These are phyloP conservation scores for Prunella strophiata DNA, from an alignment of 2,797 vertebrate genomes.

Conservation along the genomic window DNA sequence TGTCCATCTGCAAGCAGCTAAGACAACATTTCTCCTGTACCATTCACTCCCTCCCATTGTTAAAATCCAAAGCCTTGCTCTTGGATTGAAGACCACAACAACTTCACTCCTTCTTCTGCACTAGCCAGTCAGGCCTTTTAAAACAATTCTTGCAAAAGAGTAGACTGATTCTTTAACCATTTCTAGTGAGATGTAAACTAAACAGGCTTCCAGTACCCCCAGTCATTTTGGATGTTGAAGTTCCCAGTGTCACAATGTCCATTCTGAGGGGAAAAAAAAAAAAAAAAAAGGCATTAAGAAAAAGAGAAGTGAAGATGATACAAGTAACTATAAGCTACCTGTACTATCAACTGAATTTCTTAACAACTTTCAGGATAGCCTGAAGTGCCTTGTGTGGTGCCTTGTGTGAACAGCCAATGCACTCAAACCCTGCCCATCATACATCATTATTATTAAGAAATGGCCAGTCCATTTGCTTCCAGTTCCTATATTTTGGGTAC, in stretches of 20 bases:
- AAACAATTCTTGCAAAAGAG: neutral
- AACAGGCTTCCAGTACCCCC: neutral
- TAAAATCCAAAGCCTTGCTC: neutral
- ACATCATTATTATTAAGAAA: neutral
- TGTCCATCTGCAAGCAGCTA: neutral
- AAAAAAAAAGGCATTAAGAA: neutral
- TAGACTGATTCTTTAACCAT: neutral
- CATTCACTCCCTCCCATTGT: neutral
- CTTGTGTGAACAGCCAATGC: neutral
- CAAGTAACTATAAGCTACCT: neutral
- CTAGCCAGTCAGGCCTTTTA: neutral
- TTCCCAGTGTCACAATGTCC: neutral
- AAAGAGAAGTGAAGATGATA: neutral
- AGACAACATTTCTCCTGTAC: neutral
- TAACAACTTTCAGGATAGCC: neutral
- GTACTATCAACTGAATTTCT: neutral
- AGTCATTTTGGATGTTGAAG: neutral
- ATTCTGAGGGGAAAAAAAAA: neutral
- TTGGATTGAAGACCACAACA: neutral
- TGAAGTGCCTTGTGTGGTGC: neutral
- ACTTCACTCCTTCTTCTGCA: neutral
- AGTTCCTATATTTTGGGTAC: neutral
- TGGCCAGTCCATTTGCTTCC: neutral
- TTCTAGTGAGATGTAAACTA: neutral
- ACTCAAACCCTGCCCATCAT: neutral